Percentiles rank a stretch among this genome's conserved stretches.
Evolutionary conservation across 1,140 invertebrate genomes (phyloP).

Genomic region (Lucilia cuprina): DNA sequence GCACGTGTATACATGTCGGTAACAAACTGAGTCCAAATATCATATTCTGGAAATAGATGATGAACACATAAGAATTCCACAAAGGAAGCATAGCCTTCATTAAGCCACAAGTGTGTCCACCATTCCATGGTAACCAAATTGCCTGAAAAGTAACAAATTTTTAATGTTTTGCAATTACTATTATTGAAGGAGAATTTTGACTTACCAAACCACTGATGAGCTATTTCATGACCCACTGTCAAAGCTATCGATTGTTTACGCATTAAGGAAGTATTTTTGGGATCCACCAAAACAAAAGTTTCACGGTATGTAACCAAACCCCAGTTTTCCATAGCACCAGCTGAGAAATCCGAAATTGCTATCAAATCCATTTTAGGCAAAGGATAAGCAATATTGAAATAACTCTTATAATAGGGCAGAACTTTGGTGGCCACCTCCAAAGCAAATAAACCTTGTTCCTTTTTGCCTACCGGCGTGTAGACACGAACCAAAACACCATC

Average conservation of each 20-base stretch:
- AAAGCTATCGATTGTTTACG: slow-evolving; percentile 87
- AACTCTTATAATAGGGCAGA: slow-evolving; percentile 91
- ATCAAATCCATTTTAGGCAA: slow-evolving; percentile 96
- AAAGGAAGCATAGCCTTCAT: slow-evolving; percentile 93
- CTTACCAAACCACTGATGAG: slow-evolving; percentile 86
- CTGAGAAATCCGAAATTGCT: slow-evolving; percentile 91
- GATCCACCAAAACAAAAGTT: slow-evolving; percentile 83
- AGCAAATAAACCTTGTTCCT: slow-evolving; percentile 91
- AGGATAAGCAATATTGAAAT: slow-evolving; percentile 94
- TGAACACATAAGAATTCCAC: slow-evolving; percentile 88
- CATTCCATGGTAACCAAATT: slow-evolving; percentile 91
- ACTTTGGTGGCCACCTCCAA: slow-evolving; percentile 86
- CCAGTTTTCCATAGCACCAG: slow-evolving; percentile 98
- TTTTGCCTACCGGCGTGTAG: slow-evolving; percentile 91
- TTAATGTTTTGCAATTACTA: not conserved
- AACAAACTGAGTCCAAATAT: slow-evolving; percentile 93
- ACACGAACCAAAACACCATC: slow-evolving; percentile 89
- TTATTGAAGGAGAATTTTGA: slow-evolving; percentile 63
- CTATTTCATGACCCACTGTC: slow-evolving; percentile 87
- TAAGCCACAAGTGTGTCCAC: slow-evolving; percentile 87
- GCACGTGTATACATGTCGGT: slow-evolving; percentile 83
- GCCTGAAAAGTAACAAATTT: slow-evolving; percentile 40
- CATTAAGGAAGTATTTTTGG: slow-evolving; percentile 81
- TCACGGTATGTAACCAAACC: slow-evolving; percentile 78
- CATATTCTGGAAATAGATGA: slow-evolving; percentile 88